Base-by-base conservation (phyloP, 2,113 vertebrate genomes). In the Barbus barbus region DNA sequence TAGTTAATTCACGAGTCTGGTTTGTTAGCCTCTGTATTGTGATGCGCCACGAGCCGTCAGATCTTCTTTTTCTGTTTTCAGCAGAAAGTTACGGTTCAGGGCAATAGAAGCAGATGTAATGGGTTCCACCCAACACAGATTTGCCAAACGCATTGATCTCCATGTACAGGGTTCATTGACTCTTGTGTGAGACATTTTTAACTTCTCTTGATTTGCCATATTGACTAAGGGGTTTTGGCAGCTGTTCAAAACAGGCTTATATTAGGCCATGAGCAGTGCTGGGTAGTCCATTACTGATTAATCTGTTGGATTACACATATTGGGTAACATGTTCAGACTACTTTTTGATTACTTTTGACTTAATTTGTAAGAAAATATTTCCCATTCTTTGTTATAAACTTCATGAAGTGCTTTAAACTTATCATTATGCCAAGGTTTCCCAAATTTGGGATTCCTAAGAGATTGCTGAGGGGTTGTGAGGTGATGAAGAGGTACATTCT, bases 1-100 rank as follows among this genome's bases (percentile, higher is more conserved):
- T 92, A 90, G 90, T 90, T 93, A 90, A 94, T 94, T 91, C 85
- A 90, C 87, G 89, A 91, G 61, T 86, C 79, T 85, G 87, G 88
- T 87, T 91, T 91, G 89, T 87, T 90, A 86, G 76, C 48, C 82
- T 74, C 78, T 67, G 0, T 74, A 89, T 88, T 91, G 90, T 89
- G 74, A 88, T 85, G 65, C 6, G 26, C 26, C 53, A 20, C 71
- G 51, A 61, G 31, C 28, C 86, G 84, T 84, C 87, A 48, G 33
- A 41, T 79, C 86, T 82, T 6, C 31, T 87, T 85, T 83, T 80
- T 90, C 89, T 90, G 69, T 90, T 88, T 87, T 61, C 38, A 69
- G 48, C 5, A 41, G 58, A 84, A 87, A 61, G 20, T 6, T 46
- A 36, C 89, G 80, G 89, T 90, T 86, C 83, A 31, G 82, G 48